phyloP scores from a whole-genome alignment of 2,888 invertebrate species.

The Archaeoteleia sp. region DNA sequence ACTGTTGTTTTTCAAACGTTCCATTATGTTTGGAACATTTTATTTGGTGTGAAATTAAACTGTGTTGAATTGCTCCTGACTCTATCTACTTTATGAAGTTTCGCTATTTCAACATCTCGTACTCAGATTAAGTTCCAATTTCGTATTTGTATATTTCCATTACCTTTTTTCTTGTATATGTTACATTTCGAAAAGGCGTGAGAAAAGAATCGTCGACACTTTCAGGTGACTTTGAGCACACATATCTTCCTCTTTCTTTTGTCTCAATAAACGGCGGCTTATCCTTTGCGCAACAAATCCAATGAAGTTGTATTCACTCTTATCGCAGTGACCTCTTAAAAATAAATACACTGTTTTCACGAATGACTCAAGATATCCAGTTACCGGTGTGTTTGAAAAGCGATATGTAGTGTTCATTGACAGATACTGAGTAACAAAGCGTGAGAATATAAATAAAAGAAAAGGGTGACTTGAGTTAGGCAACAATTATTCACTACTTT shows the following conservation, averaged over 20 bases:
- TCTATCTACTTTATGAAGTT: too few species aligned
- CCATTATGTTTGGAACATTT: too few species aligned
- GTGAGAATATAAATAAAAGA: conserved; percentile 38
- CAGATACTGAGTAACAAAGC: conserved; percentile 30
- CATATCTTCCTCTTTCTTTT: neutral
- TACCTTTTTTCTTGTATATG: conserved; percentile 10
- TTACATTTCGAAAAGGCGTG: conserved; percentile 3
- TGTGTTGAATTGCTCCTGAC: too few species aligned
- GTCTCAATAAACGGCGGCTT: conserved; percentile 2
- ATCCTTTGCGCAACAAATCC: conserved; percentile 2
- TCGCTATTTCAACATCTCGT: too few species aligned
- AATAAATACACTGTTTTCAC: conserved; percentile 23
- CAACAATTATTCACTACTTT: too few species aligned
- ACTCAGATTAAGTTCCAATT: too few species aligned
- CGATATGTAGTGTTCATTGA: conserved; percentile 46
- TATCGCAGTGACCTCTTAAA: conserved; percentile 1
- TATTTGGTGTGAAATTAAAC: too few species aligned
- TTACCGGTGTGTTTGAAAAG: conserved; percentile 47
- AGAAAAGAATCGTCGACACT: neutral
- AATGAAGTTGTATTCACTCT: neutral
- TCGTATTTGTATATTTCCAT: too few species aligned
- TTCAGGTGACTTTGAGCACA: conserved; percentile 1
- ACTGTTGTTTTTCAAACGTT: neutral
- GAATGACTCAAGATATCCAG: conserved; percentile 29
- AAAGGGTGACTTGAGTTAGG: neutral